Conservation (phyloP, 1,140 invertebrate species). For the Drosophila willistoni region DNA sequence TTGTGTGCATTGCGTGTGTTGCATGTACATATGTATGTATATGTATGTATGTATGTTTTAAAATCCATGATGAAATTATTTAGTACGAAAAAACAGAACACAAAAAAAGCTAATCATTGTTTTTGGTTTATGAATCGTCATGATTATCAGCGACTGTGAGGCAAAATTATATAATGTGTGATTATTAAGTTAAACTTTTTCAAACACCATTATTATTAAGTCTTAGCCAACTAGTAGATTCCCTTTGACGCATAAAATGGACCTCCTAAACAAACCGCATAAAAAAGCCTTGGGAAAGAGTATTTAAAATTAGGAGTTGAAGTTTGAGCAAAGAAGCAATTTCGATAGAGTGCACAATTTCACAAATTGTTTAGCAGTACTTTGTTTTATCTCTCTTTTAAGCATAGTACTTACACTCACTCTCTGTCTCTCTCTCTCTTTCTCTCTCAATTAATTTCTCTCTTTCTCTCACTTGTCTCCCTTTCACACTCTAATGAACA, state of each 20-base stretch:
- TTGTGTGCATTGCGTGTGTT: neutral
- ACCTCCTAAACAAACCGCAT: no score
- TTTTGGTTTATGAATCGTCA: slow-evolving; percentile 7
- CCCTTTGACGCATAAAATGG: neutral
- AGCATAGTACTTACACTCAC: neutral
- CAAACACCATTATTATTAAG: no score
- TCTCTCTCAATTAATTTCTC: neutral
- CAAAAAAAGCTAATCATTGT: slow-evolving; percentile 3
- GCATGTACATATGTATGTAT: no score
- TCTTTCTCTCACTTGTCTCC: neutral
- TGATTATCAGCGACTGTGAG: neutral
- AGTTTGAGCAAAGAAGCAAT: neutral
- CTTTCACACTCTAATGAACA: neutral
- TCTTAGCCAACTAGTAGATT: neutral
- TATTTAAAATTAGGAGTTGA: no score
- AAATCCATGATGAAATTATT: slow-evolving; percentile 1
- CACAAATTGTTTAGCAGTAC: neutral
- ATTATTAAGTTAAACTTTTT: slow-evolving; percentile 4
- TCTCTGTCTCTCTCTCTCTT: neutral
- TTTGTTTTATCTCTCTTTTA: slow-evolving; percentile 6
- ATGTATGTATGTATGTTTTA: no score
- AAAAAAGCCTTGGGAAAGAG: no score
- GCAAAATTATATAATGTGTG: slow-evolving; percentile 3
- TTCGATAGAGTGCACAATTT: neutral
- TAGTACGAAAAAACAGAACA: neutral